Conservation (phyloP, 2,113 vertebrate genomes). For the Eolophus roseicapilla region DNA sequence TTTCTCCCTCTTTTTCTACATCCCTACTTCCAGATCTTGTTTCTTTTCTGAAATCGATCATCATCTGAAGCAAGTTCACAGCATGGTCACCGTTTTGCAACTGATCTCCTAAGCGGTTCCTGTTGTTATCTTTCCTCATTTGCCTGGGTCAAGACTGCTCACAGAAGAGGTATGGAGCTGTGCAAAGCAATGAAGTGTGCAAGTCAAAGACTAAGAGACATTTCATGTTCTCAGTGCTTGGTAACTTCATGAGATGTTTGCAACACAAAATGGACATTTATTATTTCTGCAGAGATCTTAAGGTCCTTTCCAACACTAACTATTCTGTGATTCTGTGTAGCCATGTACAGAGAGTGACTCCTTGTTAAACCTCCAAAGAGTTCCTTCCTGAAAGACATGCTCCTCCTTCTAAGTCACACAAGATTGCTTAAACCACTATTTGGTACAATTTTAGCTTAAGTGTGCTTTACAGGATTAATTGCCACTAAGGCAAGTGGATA, state of each 20-base stretch:
- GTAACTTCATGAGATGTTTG: not conserved
- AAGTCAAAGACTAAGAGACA: not conserved
- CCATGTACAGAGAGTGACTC: not conserved
- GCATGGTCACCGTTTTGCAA: not conserved
- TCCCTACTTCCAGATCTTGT: not conserved
- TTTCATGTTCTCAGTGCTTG: not conserved
- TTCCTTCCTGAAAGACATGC: not conserved
- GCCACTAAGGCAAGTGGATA: not conserved
- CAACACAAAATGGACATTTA: not conserved
- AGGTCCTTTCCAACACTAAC: not conserved
- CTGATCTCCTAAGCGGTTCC: not conserved
- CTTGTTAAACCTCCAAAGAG: not conserved
- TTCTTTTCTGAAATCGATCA: not conserved
- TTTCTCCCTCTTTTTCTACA: not conserved
- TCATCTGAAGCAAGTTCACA: not conserved
- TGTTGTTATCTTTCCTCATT: not conserved
- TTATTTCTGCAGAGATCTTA: not conserved
- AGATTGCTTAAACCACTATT: not conserved
- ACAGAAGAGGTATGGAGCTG: not conserved
- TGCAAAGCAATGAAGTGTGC: not conserved
- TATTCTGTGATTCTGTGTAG: not conserved
- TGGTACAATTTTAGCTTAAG: not conserved
- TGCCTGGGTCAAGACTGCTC: not conserved
- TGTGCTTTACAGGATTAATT: not conserved
- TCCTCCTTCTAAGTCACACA: not conserved